Conservation (phyloP, 2,888 invertebrate species). For the Eupeodes luniger region DNA sequence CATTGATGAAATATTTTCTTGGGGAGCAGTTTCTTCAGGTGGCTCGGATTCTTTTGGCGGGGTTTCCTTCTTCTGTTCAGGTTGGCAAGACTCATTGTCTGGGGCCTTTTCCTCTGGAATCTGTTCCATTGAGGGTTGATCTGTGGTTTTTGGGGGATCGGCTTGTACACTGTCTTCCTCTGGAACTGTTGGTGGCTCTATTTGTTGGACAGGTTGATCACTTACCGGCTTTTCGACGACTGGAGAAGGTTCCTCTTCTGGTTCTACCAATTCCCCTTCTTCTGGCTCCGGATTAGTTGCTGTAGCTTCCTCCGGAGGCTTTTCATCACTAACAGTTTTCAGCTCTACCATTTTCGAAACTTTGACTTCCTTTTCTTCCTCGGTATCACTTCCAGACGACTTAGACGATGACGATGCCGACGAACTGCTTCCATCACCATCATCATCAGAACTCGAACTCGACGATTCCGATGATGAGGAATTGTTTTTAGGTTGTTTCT, state of each 20-base stretch:
- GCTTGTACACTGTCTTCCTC: background rate
- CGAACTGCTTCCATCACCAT: slow-evolving; percentile 9
- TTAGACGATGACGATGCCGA: slow-evolving; percentile 46
- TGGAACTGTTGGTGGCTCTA: background rate
- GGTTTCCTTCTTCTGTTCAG: background rate
- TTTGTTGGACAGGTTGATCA: background rate
- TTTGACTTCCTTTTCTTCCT: slow-evolving; percentile 10
- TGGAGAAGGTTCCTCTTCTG: background rate
- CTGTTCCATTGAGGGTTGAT: background rate
- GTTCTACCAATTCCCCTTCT: background rate
- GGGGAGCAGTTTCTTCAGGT: background rate
- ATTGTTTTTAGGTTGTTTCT: background rate
- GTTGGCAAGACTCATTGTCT: background rate
- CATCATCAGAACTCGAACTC: slow-evolving; percentile 47
- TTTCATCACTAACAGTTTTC: background rate
- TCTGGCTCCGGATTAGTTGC: background rate
- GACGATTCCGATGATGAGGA: slow-evolving; percentile 44
- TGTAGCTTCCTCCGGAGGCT: too few species aligned
- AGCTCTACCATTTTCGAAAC: background rate
- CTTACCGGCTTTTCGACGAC: background rate
- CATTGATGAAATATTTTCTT: background rate
- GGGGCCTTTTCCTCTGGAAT: background rate
- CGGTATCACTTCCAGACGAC: slow-evolving; percentile 35
- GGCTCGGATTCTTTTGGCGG: background rate
- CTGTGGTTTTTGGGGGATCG: background rate